phyloP scores from a whole-genome alignment of 1,140 invertebrate species.

The Magallana gigas region DNA sequence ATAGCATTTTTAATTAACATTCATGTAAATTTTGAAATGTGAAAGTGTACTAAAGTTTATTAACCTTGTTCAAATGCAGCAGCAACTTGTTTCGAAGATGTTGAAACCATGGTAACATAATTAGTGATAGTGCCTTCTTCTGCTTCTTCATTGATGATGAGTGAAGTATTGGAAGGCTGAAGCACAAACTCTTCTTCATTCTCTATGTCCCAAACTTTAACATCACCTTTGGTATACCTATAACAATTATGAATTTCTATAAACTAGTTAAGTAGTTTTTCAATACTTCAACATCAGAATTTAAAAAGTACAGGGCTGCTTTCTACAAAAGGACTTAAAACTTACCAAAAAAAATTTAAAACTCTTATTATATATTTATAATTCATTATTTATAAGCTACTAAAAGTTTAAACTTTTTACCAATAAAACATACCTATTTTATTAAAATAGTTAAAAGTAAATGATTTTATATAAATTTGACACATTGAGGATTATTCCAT shows the following conservation, averaged over 20 bases:
- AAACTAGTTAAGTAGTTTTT: background rate
- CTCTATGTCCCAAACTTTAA: slow-evolving; percentile 70
- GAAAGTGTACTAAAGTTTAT: no score
- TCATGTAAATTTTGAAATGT: no score
- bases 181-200: slow-evolving; percentile 68
- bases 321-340: no score
- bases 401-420: no score
- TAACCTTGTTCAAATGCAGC: slow-evolving; percentile 73
- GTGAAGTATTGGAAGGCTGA: slow-evolving; percentile 72
- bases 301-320: background rate
- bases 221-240: slow-evolving; percentile 74
- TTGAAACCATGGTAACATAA: slow-evolving; percentile 54
- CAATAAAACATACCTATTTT: no score
- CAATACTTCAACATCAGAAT: background rate
- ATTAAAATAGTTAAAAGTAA: no score
- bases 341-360: no score
- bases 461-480: no score
- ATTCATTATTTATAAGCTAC: no score
- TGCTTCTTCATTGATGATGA: slow-evolving; percentile 66
- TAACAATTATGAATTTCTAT: slow-evolving; percentile 15
- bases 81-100: slow-evolving; percentile 57
- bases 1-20: no score
- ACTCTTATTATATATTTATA: no score
- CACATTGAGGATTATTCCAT: no score
- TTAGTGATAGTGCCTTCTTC: slow-evolving; percentile 67